Evolutionary conservation across 2,888 invertebrate genomes (phyloP).

Genomic region (Ectemnius continuus): DNA sequence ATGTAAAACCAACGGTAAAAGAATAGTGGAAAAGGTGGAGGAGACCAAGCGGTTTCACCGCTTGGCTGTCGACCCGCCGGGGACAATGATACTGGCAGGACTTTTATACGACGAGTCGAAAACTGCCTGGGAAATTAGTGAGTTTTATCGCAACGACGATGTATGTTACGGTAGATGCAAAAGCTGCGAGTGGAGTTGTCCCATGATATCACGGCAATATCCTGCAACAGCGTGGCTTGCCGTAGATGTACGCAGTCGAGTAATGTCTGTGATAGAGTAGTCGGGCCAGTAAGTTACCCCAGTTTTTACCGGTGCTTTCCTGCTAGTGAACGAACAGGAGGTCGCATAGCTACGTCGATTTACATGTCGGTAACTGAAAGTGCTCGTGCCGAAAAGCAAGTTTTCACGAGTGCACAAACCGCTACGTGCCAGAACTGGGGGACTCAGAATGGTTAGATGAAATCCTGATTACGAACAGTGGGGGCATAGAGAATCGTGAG

Average conservation of each 20-base stretch:
- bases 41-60: background rate
- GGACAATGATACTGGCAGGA: conserved; percentile 8
- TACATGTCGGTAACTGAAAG: conserved; percentile 52
- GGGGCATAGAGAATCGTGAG: conserved; percentile 9
- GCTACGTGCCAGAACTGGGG: conserved; percentile 17
- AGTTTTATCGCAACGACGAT: conserved; percentile 23
- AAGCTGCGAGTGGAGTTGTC: background rate
- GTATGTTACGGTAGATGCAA: background rate
- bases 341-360: background rate
- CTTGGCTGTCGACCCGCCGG: background rate
- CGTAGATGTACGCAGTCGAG: conserved; percentile 34
- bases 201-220: conserved; percentile 21
- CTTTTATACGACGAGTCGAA: conserved; percentile 10
- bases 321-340: no score
- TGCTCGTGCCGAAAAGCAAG: conserved; percentile 51
- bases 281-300: conserved; percentile 48
- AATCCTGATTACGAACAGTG: conserved; percentile 30
- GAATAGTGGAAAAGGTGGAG: background rate
- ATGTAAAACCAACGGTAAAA: background rate
- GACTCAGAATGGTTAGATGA: conserved; percentile 29
- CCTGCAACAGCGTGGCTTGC: conserved; percentile 10
- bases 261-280: conserved; percentile 51
- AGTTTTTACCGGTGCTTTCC: conserved; percentile 33
- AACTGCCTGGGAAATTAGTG: conserved; percentile 13
- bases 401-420: conserved; percentile 37